Evolutionary conservation across 2,888 invertebrate genomes (phyloP).

Genomic region (Nasonia oneida): DNA sequence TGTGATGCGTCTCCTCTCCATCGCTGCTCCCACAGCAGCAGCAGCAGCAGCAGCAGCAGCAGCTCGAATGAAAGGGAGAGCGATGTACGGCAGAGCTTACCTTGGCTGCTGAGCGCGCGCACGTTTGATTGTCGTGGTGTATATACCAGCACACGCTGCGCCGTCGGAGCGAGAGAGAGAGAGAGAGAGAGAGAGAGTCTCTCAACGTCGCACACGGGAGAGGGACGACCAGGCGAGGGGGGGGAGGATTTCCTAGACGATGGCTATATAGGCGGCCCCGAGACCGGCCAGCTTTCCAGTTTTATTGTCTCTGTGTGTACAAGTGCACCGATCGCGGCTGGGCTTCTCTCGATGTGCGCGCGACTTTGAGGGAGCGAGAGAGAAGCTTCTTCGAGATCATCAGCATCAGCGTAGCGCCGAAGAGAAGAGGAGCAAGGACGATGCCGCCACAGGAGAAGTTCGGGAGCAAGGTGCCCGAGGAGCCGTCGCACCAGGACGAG

Average conservation of each 20-base stretch:
- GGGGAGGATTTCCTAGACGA: slow-evolving; percentile 69
- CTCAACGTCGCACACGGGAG: neutral
- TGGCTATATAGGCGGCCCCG: slow-evolving; percentile 75
- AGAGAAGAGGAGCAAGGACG: neutral
- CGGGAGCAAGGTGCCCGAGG: slow-evolving; percentile 58
- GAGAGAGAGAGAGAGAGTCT: neutral
- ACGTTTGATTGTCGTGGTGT: neutral
- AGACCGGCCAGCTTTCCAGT: slow-evolving; percentile 74
- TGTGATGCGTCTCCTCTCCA: neutral
- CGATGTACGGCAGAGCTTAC: neutral
- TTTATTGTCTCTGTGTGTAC: slow-evolving; percentile 68
- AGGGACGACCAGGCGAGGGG: slow-evolving; percentile 41
- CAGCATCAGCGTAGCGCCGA: too few relatives aligned
- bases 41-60: neutral
- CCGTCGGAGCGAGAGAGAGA: neutral
- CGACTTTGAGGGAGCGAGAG: neutral
- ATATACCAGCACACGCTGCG: neutral
- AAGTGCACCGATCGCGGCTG: slow-evolving; percentile 34
- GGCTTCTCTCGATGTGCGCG: neutral
- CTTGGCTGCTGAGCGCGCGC: slow-evolving; percentile 18
- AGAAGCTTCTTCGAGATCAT: too few relatives aligned
- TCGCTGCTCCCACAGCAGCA: neutral
- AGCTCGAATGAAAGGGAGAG: slow-evolving; percentile 44
- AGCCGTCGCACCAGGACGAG: slow-evolving; percentile 44
- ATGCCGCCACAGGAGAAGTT: slow-evolving; percentile 76